Conservation (phyloP, 2,888 invertebrate species). For the Eumacrocentrus americanus region DNA sequence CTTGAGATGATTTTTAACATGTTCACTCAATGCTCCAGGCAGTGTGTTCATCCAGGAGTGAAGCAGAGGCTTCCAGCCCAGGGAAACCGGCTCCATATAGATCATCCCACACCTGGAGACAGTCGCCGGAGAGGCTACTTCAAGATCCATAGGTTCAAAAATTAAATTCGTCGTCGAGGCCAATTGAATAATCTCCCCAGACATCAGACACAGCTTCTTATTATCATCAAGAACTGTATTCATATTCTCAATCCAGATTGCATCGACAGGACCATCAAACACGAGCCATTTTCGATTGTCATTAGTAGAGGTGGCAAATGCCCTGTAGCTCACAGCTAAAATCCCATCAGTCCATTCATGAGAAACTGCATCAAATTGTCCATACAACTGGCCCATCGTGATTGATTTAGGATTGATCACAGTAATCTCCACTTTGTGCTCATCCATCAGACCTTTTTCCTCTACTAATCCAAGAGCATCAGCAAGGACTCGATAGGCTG, state of each 20-base stretch:
- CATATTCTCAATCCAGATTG: constrained; percentile 98
- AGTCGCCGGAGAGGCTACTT: constrained; percentile 88
- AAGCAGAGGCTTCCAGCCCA: constrained; percentile 89
- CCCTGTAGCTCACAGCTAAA: constrained; percentile 80
- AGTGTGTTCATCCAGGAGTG: constrained; percentile 86
- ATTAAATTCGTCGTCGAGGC: constrained; percentile 88
- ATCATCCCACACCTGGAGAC: constrained; percentile 97
- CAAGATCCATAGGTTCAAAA: constrained; percentile 95
- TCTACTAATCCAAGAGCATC: constrained; percentile 78
- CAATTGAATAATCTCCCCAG: constrained; percentile 94
- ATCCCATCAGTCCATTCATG: constrained; percentile 96
- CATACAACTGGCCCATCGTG: constrained; percentile 96
- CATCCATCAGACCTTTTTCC: constrained; percentile 77
- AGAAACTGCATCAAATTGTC: constrained; percentile 91
- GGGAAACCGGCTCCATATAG: constrained; percentile 86
- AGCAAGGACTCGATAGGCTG: constrained; percentile 83
- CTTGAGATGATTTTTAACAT: constrained; percentile 71
- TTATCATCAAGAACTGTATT: constrained; percentile 96
- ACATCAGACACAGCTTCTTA: constrained; percentile 94
- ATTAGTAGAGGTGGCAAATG: constrained; percentile 75
- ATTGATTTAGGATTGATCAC: constrained; percentile 94
- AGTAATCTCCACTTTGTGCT: constrained; percentile 78
- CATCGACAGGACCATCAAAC: constrained; percentile 96
- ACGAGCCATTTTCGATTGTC: constrained; percentile 85
- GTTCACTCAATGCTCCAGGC: constrained; percentile 73